Evolutionary conservation across 2,113 vertebrate species (phyloP).

Genomic region (Monopterus albus): DNA sequence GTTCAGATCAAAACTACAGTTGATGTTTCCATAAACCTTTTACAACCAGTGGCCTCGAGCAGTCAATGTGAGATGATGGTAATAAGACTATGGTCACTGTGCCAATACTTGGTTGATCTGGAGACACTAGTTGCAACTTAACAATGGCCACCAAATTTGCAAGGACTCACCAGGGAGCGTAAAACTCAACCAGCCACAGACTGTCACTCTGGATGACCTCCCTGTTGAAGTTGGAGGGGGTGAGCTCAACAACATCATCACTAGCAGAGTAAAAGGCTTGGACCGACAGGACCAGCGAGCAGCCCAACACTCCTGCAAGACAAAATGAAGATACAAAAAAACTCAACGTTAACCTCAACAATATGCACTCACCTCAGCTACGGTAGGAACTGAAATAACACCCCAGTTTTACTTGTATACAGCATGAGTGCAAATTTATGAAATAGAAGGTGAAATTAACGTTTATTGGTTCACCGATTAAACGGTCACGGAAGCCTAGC

Average conservation of each 20-base stretch:
- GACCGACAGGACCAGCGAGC: constrained; percentile 84
- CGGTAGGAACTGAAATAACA: too few species aligned
- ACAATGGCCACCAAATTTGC: neutral
- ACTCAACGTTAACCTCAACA: neutral
- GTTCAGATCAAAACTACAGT: neutral
- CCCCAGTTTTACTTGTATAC: too few species aligned
- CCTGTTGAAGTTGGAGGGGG: constrained; percentile 91
- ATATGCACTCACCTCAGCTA: too few species aligned
- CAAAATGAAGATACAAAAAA: neutral
- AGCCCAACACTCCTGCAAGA: constrained; percentile 86
- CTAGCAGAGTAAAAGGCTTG: constrained; percentile 87
- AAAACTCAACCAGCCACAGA: constrained; percentile 97
- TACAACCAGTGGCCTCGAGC: too few species aligned
- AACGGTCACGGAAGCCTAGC: constrained; percentile 35
- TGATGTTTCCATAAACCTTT: neutral
- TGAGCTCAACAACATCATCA: constrained; percentile 94
- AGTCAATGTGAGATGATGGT: too few species aligned
- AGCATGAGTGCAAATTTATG: neutral
- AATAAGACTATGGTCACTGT: neutral
- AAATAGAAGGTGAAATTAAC: neutral
- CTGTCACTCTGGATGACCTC: constrained; percentile 94
- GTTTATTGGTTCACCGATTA: constrained; percentile 5
- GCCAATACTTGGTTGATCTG: neutral
- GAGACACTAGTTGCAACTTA: constrained; percentile 2
- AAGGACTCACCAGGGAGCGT: constrained; percentile 93